These are phyloP conservation scores for Mesorhabditis sp. DNA, from an alignment of 2,888 invertebrate genomes.

Conservation along the genomic window DNA sequence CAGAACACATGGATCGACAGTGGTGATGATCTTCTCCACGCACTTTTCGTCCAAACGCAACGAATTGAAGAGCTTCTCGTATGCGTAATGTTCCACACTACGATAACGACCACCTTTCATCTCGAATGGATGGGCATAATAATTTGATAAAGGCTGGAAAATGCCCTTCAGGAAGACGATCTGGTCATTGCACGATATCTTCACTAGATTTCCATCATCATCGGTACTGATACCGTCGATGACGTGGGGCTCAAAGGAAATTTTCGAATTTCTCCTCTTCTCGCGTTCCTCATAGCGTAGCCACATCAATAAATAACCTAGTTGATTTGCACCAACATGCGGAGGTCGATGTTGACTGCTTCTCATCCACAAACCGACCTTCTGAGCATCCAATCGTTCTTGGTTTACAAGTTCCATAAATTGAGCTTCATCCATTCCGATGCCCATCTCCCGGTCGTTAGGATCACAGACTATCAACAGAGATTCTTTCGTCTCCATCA, in stretches of 20 bases:
- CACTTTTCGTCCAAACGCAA: conserved; percentile 46
- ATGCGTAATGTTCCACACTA: conserved; percentile 56
- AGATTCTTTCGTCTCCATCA: conserved; percentile 49
- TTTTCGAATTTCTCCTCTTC: conserved; percentile 17
- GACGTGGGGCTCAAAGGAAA: conserved; percentile 23
- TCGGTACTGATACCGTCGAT: conserved; percentile 48
- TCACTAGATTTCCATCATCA: conserved; percentile 41
- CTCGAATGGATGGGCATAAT: conserved; percentile 44
- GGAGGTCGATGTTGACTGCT: conserved; percentile 39
- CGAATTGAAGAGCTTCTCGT: conserved; percentile 40
- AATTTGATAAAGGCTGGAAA: conserved; percentile 53
- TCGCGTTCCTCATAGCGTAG: conserved; percentile 43
- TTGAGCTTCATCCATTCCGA: conserved; percentile 47
- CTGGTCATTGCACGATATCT: conserved; percentile 43
- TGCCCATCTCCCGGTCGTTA: conserved; percentile 47
- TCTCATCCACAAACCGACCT: conserved; percentile 46
- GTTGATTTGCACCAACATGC: conserved; percentile 46
- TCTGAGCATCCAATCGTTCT: conserved; percentile 16
- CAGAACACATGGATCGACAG: conserved; percentile 47
- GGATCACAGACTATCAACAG: conserved; percentile 53
- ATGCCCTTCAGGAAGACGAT: conserved; percentile 49
- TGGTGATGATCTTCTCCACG: conserved; percentile 52
- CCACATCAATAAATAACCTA: conserved; percentile 54
- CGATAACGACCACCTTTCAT: conserved; percentile 48
- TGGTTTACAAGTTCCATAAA: conserved; percentile 30